These are phyloP conservation scores for Platorchestia sp. DNA, from an alignment of 1,140 invertebrate species.

Conservation along the genomic window DNA sequence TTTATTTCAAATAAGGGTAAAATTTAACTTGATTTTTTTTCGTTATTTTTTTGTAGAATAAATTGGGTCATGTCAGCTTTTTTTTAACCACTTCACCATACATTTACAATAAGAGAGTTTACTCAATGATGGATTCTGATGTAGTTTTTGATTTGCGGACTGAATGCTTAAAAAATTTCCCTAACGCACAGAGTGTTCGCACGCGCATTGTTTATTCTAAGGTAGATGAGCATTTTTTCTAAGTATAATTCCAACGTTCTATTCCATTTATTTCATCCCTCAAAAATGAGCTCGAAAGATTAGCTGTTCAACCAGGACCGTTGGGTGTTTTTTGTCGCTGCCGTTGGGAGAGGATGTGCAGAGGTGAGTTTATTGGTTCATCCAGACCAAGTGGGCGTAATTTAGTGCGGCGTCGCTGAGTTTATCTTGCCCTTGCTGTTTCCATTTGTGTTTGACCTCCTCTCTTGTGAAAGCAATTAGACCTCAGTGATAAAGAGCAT, in stretches of 20 bases:
- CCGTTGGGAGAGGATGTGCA: background rate
- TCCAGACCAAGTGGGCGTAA: background rate
- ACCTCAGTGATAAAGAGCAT: background rate
- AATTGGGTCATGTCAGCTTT: too few species aligned
- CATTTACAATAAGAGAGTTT: too few species aligned
- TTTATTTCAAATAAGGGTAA: too few species aligned
- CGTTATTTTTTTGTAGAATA: too few species aligned
- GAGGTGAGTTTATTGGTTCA: slow-evolving; percentile 8
- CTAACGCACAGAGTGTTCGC: background rate
- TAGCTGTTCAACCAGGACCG: background rate
- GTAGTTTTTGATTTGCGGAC: too few species aligned
- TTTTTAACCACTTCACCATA: too few species aligned
- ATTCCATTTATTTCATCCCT: background rate
- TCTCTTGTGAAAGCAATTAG: slow-evolving; percentile 2
- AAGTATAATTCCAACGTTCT: background rate
- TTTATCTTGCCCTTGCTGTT: background rate
- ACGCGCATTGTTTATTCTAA: background rate
- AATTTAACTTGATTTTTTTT: too few species aligned
- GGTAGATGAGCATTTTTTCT: background rate
- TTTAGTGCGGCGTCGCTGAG: background rate
- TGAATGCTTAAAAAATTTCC: background rate
- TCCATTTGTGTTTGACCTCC: slow-evolving; percentile 4
- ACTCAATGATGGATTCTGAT: too few species aligned
- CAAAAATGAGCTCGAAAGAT: background rate
- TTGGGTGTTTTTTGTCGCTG: background rate